Percentiles rank a stretch among this genome's conserved stretches.
phyloP scores from a whole-genome alignment of 2,888 invertebrate genomes.

The Disparrhopalites patrizii region DNA sequence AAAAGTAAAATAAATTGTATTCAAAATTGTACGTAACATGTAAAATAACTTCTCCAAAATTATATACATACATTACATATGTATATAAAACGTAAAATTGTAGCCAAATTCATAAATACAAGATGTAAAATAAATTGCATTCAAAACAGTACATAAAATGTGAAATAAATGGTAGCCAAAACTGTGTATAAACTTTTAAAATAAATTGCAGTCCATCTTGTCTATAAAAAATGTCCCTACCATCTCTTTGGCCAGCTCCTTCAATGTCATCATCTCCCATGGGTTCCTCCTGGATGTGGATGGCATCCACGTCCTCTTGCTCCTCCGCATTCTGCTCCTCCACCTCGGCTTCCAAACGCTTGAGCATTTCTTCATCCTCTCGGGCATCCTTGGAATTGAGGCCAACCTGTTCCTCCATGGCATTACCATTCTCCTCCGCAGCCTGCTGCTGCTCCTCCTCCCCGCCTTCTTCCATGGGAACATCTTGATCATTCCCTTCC shows the following conservation, averaged over 20 bases:
- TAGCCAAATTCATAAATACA: too few relatives aligned
- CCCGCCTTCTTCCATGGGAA: constrained; percentile 18
- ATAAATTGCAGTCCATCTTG: too few relatives aligned
- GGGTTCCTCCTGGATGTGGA: constrained; percentile 5
- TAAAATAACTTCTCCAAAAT: too few relatives aligned
- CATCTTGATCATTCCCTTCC: constrained; percentile 1
- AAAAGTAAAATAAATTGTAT: too few relatives aligned
- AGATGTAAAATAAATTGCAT: too few relatives aligned
- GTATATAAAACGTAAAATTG: too few relatives aligned
- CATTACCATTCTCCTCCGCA: background rate
- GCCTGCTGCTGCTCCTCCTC: constrained; percentile 1
- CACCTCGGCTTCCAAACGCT: constrained; percentile 1
- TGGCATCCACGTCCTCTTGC: constrained; percentile 18
- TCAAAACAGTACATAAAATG: too few relatives aligned
- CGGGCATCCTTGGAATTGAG: background rate
- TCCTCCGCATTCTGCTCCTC: constrained; percentile 1
- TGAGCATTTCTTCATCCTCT: constrained; percentile 18
- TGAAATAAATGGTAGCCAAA: too few relatives aligned
- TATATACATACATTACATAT: too few relatives aligned
- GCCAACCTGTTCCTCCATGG: background rate
- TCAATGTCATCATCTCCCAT: constrained; percentile 17
- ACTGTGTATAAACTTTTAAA: too few relatives aligned
- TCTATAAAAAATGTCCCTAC: constrained; percentile 1
- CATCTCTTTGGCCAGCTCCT: constrained; percentile 27
- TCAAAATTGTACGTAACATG: background rate